Percentiles rank a stretch among this genome's conserved stretches.
Conservation (phyloP, 2,888 invertebrate genomes). For the Volucella inflata region DNA sequence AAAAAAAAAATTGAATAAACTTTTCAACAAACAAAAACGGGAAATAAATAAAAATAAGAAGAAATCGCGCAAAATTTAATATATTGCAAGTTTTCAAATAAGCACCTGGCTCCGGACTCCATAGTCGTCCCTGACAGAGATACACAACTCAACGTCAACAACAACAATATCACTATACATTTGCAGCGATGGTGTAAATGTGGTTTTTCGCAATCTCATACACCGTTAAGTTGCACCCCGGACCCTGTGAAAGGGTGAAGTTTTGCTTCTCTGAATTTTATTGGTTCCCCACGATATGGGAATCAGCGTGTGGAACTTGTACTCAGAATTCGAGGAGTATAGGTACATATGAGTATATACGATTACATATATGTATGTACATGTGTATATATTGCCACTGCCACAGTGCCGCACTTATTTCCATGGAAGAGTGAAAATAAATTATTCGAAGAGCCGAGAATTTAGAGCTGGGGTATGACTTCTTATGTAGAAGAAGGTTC, state of each 20-base stretch:
- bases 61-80: conserved; percentile 49
- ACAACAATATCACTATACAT: background rate
- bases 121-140: conserved; percentile 33
- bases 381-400: no score
- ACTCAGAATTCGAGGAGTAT: background rate
- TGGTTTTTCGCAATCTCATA: conserved; percentile 66
- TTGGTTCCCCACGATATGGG: conserved; percentile 55
- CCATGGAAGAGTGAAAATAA: background rate
- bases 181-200: conserved; percentile 22
- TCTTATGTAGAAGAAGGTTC: conserved; percentile 4
- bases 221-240: conserved; percentile 57
- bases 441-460: no score
- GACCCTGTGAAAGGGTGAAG: conserved; percentile 45
- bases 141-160: background rate
- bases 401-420: no score
- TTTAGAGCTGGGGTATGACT: background rate
- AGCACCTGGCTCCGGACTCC: conserved; percentile 57
- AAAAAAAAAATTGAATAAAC: background rate
- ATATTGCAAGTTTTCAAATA: conserved; percentile 64
- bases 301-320: conserved; percentile 12
- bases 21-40: conserved; percentile 7
- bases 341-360: background rate
- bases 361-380: background rate
- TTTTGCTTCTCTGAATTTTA: conserved; percentile 50
- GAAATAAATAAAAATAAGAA: background rate